Evolutionary conservation across 2,888 invertebrate genomes (phyloP).

Genomic region (Heteromyza rotundicornis): DNA sequence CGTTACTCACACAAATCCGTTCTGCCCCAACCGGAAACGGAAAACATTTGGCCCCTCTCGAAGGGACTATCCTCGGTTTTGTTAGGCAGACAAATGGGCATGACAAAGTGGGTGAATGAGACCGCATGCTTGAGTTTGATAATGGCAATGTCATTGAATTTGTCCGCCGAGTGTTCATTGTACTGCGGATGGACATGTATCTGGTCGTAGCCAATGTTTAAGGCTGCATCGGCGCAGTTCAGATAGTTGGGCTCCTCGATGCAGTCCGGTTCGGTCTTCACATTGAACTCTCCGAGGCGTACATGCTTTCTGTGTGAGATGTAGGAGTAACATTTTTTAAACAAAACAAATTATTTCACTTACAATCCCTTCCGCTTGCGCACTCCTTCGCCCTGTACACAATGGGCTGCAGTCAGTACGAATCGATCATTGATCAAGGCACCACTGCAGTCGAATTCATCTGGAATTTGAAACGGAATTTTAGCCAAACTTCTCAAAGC

Average conservation of each 20-base stretch:
- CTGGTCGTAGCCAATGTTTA: slow-evolving; percentile 70
- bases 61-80: slow-evolving; percentile 54
- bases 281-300: slow-evolving; percentile 73
- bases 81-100: slow-evolving; percentile 67
- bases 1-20: slow-evolving; percentile 63
- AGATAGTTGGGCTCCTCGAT: slow-evolving; percentile 58
- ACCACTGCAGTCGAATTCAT: slow-evolving; percentile 70
- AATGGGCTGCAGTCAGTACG: slow-evolving; percentile 70
- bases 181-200: slow-evolving; percentile 71
- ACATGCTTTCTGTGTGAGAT: slow-evolving; percentile 58
- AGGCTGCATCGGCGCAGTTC: slow-evolving; percentile 70
- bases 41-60: slow-evolving; percentile 64
- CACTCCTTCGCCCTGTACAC: slow-evolving; percentile 65
- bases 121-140: slow-evolving; percentile 54
- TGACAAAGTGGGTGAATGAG: slow-evolving; percentile 65
- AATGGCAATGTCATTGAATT: slow-evolving; percentile 68
- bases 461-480: slow-evolving; percentile 36
- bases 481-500: slow-evolving; percentile 8
- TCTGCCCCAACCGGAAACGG: slow-evolving; percentile 70
- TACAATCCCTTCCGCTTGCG: slow-evolving; percentile 66
- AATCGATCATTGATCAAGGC: slow-evolving; percentile 68
- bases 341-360: no score
- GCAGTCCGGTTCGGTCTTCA: slow-evolving; percentile 69
- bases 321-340: slow-evolving; percentile 17
- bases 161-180: slow-evolving; percentile 64